Evolutionary conservation across 2,797 vertebrate genomes (phyloP).

Genomic region (Garrulus glandarius): DNA sequence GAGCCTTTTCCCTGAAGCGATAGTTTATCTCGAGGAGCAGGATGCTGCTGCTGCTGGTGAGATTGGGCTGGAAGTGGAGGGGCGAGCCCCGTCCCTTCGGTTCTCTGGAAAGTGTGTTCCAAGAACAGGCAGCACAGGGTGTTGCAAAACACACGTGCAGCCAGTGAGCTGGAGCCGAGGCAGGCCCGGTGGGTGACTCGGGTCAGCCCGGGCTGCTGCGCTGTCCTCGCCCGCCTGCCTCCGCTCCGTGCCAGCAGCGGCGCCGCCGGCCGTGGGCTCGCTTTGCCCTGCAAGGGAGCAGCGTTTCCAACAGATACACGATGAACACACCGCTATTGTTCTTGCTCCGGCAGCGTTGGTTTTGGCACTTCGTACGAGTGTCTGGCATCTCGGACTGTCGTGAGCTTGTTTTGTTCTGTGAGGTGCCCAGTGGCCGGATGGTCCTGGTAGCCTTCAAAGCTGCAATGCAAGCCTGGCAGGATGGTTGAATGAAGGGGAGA

Average conservation of each 20-base stretch:
- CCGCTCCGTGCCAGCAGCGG: background rate
- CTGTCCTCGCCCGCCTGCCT: background rate
- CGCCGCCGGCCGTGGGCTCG: background rate
- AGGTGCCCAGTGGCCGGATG: background rate
- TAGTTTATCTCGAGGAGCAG: background rate
- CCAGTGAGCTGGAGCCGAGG: background rate
- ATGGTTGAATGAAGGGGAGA: background rate
- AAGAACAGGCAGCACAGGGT: slow-evolving; percentile 22
- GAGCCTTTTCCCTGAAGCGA: background rate
- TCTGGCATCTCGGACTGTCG: background rate
- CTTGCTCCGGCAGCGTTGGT: background rate
- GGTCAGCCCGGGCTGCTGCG: background rate
- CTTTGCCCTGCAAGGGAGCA: background rate
- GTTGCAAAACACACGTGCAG: slow-evolving; percentile 39
- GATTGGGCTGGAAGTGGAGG: background rate
- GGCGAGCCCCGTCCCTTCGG: background rate
- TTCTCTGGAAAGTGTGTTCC: slow-evolving; percentile 52
- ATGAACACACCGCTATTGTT: background rate
- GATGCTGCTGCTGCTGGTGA: background rate
- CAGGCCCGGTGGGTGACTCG: background rate
- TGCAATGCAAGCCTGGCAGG: background rate
- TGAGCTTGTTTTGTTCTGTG: background rate
- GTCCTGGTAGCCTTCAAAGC: background rate
- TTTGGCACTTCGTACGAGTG: accelerated
- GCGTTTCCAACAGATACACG: background rate